These are phyloP conservation scores for Archilochus colubris DNA, from an alignment of 2,113 vertebrate genomes.

Conservation along the genomic window DNA sequence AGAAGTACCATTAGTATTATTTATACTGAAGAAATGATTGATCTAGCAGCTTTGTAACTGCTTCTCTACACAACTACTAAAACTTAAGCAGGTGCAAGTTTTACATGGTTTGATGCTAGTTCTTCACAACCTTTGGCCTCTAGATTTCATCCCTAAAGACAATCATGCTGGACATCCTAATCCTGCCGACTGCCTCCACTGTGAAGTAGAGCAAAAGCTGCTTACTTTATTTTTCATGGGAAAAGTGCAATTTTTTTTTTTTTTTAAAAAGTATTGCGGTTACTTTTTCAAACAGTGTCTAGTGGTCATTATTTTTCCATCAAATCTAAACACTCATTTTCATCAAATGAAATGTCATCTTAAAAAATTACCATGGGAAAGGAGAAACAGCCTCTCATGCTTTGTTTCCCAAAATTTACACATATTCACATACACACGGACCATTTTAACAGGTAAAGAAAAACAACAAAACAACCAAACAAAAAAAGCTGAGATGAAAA, in stretches of 20 bases:
- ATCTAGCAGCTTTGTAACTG: background rate
- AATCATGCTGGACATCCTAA: background rate
- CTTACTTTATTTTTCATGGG: background rate
- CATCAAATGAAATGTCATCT: background rate
- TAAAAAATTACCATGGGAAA: background rate
- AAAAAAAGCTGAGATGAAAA: background rate
- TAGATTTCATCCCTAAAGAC: background rate
- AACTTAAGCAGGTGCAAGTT: background rate
- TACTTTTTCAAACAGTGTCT: background rate
- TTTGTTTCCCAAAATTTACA: background rate
- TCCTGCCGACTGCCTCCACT: background rate
- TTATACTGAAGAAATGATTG: background rate
- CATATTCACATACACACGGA: background rate
- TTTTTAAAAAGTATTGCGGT: background rate
- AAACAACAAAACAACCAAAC: too few species aligned
- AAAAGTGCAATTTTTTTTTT: background rate
- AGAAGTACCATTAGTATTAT: background rate
- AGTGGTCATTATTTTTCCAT: background rate
- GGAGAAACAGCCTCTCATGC: background rate
- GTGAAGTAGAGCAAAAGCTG: background rate
- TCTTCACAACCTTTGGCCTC: conserved; percentile 20
- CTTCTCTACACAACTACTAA: background rate
- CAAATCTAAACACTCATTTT: background rate
- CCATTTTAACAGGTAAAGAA: background rate
- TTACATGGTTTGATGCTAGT: background rate